Evolutionary conservation across 2,888 invertebrate genomes (phyloP), one percentile per base, ranked within the genome.

Genomic region (Drosophila putrida): DNA sequence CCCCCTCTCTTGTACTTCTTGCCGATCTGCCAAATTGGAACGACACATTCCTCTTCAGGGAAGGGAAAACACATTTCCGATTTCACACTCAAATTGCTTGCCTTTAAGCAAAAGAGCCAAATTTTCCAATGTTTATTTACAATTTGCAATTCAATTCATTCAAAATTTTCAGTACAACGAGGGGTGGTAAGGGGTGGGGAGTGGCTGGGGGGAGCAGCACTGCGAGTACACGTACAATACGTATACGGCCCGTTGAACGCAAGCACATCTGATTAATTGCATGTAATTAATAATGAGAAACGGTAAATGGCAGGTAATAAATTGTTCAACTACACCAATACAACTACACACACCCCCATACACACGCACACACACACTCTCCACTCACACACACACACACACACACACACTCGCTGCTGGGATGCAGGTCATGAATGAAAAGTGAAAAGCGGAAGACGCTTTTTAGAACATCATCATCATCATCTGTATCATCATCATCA

Each of bases 221-320:
- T 43, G 11, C 9, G 15, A n/a, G 28, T n/a, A 3, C 9, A 8
- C 39, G 44, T n/a, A 64, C 38, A 72, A 69, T 72, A 65, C 74
- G 85, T 81, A 84, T 89, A 81, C 84, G 84, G 74, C 78, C 65
- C 65, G 85, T 71, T 89, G 89, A 73, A 77, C 89, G 70, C 80
- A 88, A 74, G 81, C 63, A 75, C 68, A 88, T 60, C 80, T 85
- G 89, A 85, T 85, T 85, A 89, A 85, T 85, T 85, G 75, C 88
- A 55, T 71, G 82, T 67, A 85, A 85, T 85, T 88, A 88, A 85
- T 85, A 89, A 85, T 88, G 89, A 79, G 75, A 49, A 83, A 71
- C 71, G 85, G 80, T 75, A 85, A 84, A 84, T 89, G 89, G 85
- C 89, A 88, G 89, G 82, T 84, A 88, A 88, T 89, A 88, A 88